A percentile compares a stretch with the other conserved stretches of the same genome.
Evolutionary conservation across 2,888 invertebrate species (phyloP).

Genomic region (Ophion ventricosus): DNA sequence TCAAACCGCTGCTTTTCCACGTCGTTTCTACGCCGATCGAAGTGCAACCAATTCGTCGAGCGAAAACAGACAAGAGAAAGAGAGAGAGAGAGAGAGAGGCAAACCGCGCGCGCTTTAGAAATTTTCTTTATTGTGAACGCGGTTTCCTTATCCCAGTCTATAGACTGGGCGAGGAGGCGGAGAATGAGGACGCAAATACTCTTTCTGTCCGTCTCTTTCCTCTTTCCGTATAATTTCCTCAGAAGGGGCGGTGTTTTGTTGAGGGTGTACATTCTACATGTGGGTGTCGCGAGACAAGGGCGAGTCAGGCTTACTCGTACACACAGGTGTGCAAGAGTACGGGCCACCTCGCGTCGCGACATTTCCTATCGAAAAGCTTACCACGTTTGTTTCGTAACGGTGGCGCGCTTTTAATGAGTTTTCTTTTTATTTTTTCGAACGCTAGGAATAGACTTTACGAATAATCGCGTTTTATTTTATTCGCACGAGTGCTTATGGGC

Average conservation of each 20-base stretch:
- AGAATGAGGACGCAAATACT: slow-evolving; percentile 45
- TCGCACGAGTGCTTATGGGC: no score
- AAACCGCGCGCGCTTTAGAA: slow-evolving; percentile 51
- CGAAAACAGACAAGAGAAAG: slow-evolving; percentile 34
- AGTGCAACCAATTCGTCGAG: slow-evolving; percentile 50
- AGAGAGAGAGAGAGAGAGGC: background rate
- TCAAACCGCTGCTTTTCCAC: slow-evolving; percentile 25
- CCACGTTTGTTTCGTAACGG: background rate
- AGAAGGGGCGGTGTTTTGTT: slow-evolving; percentile 16
- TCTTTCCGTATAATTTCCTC: slow-evolving; percentile 64
- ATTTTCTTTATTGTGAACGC: slow-evolving; percentile 55
- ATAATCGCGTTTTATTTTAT: no score
- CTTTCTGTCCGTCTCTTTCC: background rate
- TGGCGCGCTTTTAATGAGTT: no score
- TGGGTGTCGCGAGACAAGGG: slow-evolving; percentile 51
- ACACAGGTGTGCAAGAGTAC: background rate
- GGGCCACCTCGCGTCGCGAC: background rate
- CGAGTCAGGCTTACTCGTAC: slow-evolving; percentile 17
- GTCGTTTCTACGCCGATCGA: slow-evolving; percentile 46
- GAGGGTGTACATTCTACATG: slow-evolving; percentile 39
- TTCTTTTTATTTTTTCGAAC: no score
- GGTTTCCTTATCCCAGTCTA: slow-evolving; percentile 49
- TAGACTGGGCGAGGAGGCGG: slow-evolving; percentile 18
- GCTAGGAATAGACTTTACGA: no score
- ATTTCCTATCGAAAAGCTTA: background rate